Evolutionary conservation across 2,888 invertebrate genomes (phyloP).

Genomic region (Odontocerum albicorne): DNA sequence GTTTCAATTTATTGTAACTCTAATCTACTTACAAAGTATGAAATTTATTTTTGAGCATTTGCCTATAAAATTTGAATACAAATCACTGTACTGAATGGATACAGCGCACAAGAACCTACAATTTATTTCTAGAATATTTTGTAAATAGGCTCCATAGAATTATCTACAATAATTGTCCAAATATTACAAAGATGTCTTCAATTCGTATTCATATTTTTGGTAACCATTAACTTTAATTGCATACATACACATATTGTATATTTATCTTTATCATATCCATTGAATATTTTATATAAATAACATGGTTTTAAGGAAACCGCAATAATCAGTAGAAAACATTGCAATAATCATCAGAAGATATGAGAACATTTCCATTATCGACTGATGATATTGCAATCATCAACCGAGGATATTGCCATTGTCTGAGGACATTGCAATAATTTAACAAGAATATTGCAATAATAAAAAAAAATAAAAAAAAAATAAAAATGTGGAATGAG

Average conservation of each 20-base stretch:
- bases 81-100: conserved; percentile 14
- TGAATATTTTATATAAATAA: not conserved
- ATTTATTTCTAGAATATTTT: conserved; percentile 14
- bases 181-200: not conserved
- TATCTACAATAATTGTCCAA: conserved; percentile 19
- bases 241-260: not conserved
- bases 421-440: too few relatives aligned
- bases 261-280: not conserved
- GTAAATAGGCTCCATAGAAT: conserved; percentile 20
- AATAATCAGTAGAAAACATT: not conserved
- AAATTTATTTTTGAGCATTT: conserved; percentile 28
- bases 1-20: conserved; percentile 17
- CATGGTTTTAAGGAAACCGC: not conserved
- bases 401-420: too few relatives aligned
- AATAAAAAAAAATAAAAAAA: too few relatives aligned
- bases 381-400: too few relatives aligned
- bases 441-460: too few relatives aligned
- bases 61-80: conserved; percentile 28
- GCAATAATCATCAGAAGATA: too few relatives aligned
- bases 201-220: too few relatives aligned
- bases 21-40: conserved; percentile 23
- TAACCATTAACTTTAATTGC: too few relatives aligned
- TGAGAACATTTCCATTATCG: too few relatives aligned
- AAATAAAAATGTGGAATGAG: too few relatives aligned
- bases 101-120: conserved; percentile 20